Conservation (phyloP, 1,140 invertebrate species). For the Hylaeus volcanicus region DNA sequence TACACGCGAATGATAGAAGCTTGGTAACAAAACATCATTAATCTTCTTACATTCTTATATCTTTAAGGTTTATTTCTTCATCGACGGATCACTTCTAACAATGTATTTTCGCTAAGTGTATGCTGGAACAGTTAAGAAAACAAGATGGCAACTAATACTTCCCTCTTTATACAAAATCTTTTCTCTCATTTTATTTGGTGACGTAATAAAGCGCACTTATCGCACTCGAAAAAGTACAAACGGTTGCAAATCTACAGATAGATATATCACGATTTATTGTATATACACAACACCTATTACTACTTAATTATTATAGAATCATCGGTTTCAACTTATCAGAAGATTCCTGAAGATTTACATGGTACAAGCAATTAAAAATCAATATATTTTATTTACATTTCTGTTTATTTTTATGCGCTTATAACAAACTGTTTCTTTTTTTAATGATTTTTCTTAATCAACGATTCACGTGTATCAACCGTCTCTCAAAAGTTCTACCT, state of each 20-base stretch:
- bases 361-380: not conserved
- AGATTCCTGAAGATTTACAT: not conserved
- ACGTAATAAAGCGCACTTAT: not conserved
- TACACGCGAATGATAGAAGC: constrained; percentile 22
- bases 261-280: constrained; percentile 19
- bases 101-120: not conserved
- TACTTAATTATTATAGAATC: constrained; percentile 7
- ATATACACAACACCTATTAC: constrained; percentile 14
- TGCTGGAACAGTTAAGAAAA: not conserved
- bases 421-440: not conserved
- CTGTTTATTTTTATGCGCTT: not conserved
- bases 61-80: constrained; percentile 11
- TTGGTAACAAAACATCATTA: constrained; percentile 38
- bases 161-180: not conserved
- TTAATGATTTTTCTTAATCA: not conserved
- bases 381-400: not conserved
- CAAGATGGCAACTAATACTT: constrained; percentile 1
- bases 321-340: not conserved
- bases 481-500: not conserved
- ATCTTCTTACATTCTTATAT: constrained; percentile 28
- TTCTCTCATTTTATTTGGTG: not conserved
- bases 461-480: not conserved
- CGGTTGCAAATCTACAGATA: constrained; percentile 15
- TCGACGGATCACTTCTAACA: constrained; percentile 14
- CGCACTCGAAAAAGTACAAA: constrained; percentile 28